A percentile compares a stretch with the other conserved stretches of the same genome.
Evolutionary conservation across 2,113 vertebrate species (phyloP).

Genomic region (Chionodraco myersi): DNA sequence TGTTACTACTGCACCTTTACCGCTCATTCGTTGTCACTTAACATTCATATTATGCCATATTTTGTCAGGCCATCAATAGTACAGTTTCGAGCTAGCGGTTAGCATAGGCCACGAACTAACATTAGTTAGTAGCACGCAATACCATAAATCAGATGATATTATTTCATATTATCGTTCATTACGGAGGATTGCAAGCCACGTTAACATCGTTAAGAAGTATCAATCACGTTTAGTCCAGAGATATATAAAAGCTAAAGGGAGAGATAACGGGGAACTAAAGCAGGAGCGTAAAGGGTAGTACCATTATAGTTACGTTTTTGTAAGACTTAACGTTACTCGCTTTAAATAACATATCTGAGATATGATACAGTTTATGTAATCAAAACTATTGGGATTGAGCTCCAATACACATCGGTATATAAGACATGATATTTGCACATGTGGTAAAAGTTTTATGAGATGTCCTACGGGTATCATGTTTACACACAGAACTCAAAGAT

Average conservation of each 20-base stretch:
- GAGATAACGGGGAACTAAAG: not conserved
- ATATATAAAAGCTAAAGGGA: not conserved
- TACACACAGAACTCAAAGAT: not conserved
- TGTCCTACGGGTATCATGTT: not conserved
- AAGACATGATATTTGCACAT: not conserved
- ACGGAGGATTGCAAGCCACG: not conserved
- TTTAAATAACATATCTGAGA: not conserved
- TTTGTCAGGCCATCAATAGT: constrained; percentile 41
- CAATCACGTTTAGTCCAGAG: not conserved
- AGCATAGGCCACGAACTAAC: constrained; percentile 50
- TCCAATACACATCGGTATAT: not conserved
- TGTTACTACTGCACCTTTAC: not conserved
- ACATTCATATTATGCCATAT: not conserved
- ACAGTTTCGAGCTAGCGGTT: constrained; percentile 54
- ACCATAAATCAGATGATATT: not conserved
- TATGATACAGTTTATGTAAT: not conserved
- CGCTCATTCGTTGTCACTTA: not conserved
- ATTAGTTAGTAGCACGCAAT: not conserved
- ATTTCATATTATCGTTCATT: not conserved
- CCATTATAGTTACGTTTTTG: not conserved
- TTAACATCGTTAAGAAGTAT: not conserved
- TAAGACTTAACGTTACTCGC: not conserved
- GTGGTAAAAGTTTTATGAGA: not conserved
- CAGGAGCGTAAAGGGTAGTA: not conserved
- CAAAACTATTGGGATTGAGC: not conserved